phyloP scores from a whole-genome alignment of 2,888 invertebrate genomes.

The Dryadula phaetusa region DNA sequence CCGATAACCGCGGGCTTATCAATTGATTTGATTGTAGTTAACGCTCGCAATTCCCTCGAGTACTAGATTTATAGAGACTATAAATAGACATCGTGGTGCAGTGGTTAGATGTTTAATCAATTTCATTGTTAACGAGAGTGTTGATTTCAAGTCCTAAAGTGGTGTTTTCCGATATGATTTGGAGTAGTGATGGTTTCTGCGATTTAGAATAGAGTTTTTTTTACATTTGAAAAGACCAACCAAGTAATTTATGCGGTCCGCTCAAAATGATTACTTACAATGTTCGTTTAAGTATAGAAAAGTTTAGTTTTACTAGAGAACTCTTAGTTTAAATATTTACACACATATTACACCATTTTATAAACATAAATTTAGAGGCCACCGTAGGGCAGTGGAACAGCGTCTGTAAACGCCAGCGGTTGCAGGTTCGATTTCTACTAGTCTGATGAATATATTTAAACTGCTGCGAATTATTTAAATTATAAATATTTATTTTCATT shows the following conservation, averaged over 20 bases:
- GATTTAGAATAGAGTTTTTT: background rate
- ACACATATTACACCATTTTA: too few relatives aligned
- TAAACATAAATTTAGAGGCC: too few relatives aligned
- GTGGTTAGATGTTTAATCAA: background rate
- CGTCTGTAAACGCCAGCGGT: too few relatives aligned
- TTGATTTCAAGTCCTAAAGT: background rate
- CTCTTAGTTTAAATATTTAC: too few relatives aligned
- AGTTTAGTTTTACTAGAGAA: too few relatives aligned
- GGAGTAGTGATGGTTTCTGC: too few relatives aligned
- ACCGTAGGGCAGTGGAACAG: too few relatives aligned
- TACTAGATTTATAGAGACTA: constrained; percentile 22
- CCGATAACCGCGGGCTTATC: constrained; percentile 37
- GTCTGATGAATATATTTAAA: too few relatives aligned
- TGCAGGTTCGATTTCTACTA: too few relatives aligned
- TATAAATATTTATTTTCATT: too few relatives aligned
- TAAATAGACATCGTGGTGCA: background rate
- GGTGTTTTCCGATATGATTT: background rate
- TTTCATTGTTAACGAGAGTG: background rate
- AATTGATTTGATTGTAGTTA: constrained; percentile 28
- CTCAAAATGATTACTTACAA: background rate
- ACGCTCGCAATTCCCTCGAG: constrained; percentile 30
- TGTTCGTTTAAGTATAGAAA: background rate
- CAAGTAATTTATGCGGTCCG: background rate
- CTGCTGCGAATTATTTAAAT: too few relatives aligned
- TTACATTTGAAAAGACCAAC: background rate